Evolutionary conservation across 2,113 vertebrate species (phyloP).

Genomic region (Oceanites oceanicus): DNA sequence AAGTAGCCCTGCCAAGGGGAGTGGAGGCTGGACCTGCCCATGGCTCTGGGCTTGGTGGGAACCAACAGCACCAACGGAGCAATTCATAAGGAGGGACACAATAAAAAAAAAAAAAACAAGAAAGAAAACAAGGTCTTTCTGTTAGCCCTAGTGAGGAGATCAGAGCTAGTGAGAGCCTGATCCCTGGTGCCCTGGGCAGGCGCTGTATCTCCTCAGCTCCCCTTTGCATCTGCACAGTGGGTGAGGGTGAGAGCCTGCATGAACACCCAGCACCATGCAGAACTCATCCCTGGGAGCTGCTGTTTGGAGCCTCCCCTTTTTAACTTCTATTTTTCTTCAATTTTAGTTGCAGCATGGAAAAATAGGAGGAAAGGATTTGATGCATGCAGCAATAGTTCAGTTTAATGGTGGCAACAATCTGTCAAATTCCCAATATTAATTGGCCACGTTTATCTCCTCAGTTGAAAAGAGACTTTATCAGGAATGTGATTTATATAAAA

Average conservation of each 20-base stretch:
- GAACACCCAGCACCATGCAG: background rate
- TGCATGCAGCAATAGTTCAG: background rate
- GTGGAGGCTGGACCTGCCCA: background rate
- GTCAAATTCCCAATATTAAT: slow-evolving; percentile 62
- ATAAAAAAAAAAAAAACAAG: background rate
- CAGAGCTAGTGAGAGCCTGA: background rate
- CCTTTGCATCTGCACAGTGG: rapidly evolving
- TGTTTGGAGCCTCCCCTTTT: background rate
- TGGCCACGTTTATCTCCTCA: slow-evolving; percentile 45
- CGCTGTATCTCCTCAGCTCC: background rate
- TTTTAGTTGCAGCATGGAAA: background rate
- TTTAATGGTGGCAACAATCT: slow-evolving; percentile 40
- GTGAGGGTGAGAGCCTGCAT: background rate
- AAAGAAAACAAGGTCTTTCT: background rate
- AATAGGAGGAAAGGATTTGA: background rate
- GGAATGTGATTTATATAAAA: slow-evolving; percentile 57
- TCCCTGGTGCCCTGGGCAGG: no score
- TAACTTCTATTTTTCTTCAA: background rate
- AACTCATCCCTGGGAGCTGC: background rate
- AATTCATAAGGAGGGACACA: background rate
- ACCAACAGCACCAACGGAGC: background rate
- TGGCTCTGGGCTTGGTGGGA: background rate
- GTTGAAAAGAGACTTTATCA: slow-evolving; percentile 36
- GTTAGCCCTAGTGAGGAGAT: background rate
- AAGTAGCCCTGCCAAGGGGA: background rate